Base-by-base conservation (phyloP, 2,888 invertebrate species). In the Hirudinaria manillensis region DNA sequence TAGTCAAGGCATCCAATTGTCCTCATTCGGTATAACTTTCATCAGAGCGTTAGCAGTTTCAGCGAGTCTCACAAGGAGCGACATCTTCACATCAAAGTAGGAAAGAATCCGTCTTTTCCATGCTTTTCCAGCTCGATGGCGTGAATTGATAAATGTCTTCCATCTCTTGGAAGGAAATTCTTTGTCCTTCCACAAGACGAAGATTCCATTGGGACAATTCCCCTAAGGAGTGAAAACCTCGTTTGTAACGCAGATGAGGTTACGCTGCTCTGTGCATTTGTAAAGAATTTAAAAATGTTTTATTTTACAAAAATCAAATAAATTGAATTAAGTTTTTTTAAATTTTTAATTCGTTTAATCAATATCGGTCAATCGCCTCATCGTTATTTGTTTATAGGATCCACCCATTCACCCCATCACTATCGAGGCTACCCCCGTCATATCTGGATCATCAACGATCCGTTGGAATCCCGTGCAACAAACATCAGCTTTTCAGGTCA, bases 61-160 rank as follows among this genome's bases (percentile, higher is more conserved):
- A 68, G 80, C 82, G n/a, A 80, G 81, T 13, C 76, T 79, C 38
- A 78, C 83, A 34, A 81, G 81, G 79, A 85, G 85, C 77, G 80
- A 82, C 72, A 80, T 84, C 34, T 82, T 83, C 77, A 84, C 85
- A 2, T 85, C 85, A 68, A 82, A 79, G 85, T 84, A 77, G 79
- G 82, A 24, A 61, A 24, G 24, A n/a, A 38, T 38, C 38, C 10
- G 4, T 38, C 38, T 38, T 3, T 32, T 0, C 70, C n/a, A 6
- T 24, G 67, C 21, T 21, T 38, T 70, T 21, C 19, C 24, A 24
- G 0, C 29, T 72, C 36, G 56, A 72, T 72, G 13, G 19, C 61
- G 29, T 61, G 61, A 10, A 24, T 61, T 27, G 61, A 61, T 27
- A 61, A 61, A 61, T 55, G 1, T n/a, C 27, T 34, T 29, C 19